These are phyloP conservation scores for Borostomias antarcticus DNA, from an alignment of 2,797 vertebrate genomes.

Conservation along the genomic window DNA sequence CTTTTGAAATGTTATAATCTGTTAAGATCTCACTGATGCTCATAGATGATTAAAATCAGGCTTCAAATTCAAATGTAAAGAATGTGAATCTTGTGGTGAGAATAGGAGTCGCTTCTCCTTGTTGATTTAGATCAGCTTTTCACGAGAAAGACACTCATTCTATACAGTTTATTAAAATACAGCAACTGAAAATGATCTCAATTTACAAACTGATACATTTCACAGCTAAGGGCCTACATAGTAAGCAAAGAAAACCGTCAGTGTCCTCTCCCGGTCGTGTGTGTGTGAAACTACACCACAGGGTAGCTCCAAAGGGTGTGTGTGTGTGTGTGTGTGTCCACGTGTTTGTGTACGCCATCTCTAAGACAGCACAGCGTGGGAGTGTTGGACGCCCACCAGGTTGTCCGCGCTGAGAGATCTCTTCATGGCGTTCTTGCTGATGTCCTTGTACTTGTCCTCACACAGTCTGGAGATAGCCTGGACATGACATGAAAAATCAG, in stretches of 20 bases:
- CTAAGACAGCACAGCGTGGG: conserved; percentile 94
- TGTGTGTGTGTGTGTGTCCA: neutral
- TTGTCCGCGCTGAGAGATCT: conserved; percentile 94
- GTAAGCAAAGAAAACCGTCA: conserved; percentile 86
- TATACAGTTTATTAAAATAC: conserved; percentile 78
- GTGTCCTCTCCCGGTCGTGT: conserved; percentile 45
- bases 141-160: conserved; percentile 8
- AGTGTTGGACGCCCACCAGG: conserved; percentile 86
- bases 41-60: neutral
- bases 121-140: too few relatives aligned
- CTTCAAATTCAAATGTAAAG: neutral
- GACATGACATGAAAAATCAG: neutral
- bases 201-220: conserved; percentile 86
- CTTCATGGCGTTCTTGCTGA: conserved; percentile 87
- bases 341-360: conserved; percentile 15
- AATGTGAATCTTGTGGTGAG: neutral
- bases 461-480: conserved; percentile 97
- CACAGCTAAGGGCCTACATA: conserved; percentile 96
- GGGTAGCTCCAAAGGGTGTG: conserved; percentile 57
- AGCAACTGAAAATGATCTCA: conserved; percentile 88
- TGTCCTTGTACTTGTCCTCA: conserved; percentile 96
- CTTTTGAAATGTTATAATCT: neutral
- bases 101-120: too few relatives aligned
- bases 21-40: neutral
- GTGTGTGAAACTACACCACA: conserved; percentile 66